Evolutionary conservation across 2,888 invertebrate genomes (phyloP), one percentile per base, ranked within the genome.

Genomic region (Torymus aiolomorphi): DNA sequence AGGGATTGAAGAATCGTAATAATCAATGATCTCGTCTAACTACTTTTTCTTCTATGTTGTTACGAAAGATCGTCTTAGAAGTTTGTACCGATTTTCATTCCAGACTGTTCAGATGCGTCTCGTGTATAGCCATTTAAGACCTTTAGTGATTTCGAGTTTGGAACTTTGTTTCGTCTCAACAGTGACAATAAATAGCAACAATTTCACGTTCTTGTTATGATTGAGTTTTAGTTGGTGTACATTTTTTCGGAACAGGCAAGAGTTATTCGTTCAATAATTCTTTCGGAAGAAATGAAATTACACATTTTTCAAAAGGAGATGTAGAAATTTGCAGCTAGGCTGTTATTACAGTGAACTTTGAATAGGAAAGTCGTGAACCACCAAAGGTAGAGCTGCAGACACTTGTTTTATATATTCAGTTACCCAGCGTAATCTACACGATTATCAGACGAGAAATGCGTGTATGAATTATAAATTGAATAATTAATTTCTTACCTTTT

Each of bases 401-500:
- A 18, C 49, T 59, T 56, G 66, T 66, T 49, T 70, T 69, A 70
- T 57, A 69, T 62, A 74, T 78, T 74, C 24, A 62, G 66, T 78
- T 78, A 59, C 78, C 24, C 42, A n/a, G 12, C 18, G 69, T 56
- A 78, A 78, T 69, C 56, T 51, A 78, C 63, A 78, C 24, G 57
- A 70, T 74, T 74, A 78, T 78, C 31, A 56, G 51, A 51, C 56
- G 16, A 59, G 31, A 31, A 69, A n/a, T 52, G 24, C 24, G 20
- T 24, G 20, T 16, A 59, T 57, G 42, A 13, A 11, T 24, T 51
- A 16, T 18, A 4, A 18, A 59, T 10, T 8, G 31, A 31, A 31
- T 31, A 31, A 31, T 31, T 31, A 1, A 31, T 31, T 3, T 31
- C 2, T 31, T 8, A 20, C 20, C 20, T 1, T 20, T 20, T 20